A percentile compares a stretch with the other conserved stretches of the same genome.
phyloP scores from a whole-genome alignment of 2,113 vertebrate species.

The Macaca fascicularis region DNA sequence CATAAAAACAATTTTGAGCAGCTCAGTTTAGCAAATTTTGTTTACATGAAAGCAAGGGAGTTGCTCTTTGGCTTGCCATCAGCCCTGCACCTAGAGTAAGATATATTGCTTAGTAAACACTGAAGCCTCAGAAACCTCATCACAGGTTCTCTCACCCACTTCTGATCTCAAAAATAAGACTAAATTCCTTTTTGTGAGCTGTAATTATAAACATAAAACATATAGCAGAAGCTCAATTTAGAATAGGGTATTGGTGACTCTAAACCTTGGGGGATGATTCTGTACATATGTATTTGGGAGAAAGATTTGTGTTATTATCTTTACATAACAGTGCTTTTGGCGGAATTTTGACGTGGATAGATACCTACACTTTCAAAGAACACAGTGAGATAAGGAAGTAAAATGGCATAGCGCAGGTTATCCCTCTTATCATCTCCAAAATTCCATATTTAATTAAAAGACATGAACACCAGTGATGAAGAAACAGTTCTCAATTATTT shows the following conservation, averaged over 20 bases:
- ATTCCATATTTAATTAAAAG: conserved; percentile 46
- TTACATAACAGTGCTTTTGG: not conserved
- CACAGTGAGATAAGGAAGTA: not conserved
- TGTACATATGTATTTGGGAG: not conserved
- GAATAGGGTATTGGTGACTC: conserved; percentile 50
- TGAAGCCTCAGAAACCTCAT: rapidly evolving
- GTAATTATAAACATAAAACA: conserved; percentile 55
- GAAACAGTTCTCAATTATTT: conserved; percentile 71
- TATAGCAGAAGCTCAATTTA: conserved; percentile 57
- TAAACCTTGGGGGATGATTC: conserved; percentile 28
- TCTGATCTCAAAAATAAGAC: not conserved
- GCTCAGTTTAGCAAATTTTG: not conserved
- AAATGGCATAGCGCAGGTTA: not conserved
- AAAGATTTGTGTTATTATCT: not conserved
- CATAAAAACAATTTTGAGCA: not conserved
- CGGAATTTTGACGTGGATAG: not conserved
- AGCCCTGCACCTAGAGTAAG: not conserved
- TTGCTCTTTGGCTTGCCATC: not conserved
- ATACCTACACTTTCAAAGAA: not conserved
- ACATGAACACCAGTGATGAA: conserved; percentile 34
- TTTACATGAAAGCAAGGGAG: not conserved
- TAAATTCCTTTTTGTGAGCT: conserved; percentile 13
- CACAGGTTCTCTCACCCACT: conserved; percentile 35
- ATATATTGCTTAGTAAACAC: not conserved
- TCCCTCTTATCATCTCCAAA: not conserved